Percentiles rank a stretch among this genome's conserved stretches.
Conservation (phyloP, 2,113 vertebrate species). For the Daubentonia madagascariensis region DNA sequence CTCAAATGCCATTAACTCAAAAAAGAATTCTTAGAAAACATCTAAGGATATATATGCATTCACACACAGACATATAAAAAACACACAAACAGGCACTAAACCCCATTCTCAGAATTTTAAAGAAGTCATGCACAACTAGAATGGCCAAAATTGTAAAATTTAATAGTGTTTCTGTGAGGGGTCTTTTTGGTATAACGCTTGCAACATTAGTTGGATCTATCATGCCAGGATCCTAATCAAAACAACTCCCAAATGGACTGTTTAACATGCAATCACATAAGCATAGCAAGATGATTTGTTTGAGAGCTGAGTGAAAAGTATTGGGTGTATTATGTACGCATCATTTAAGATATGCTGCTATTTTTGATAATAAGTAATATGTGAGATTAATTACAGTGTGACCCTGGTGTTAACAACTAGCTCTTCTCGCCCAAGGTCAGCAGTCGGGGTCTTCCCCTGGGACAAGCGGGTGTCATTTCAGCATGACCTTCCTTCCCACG, state of each 20-base stretch:
- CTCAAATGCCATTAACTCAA: not conserved
- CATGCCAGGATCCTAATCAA: not conserved
- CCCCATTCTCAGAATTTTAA: constrained; percentile 3
- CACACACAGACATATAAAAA: not conserved
- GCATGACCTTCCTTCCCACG: not conserved
- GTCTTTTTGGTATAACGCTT: not conserved
- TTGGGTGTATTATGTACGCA: not conserved
- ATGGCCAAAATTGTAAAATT: not conserved
- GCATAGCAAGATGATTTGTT: not conserved
- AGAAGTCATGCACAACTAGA: not conserved
- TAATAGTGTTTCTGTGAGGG: not conserved
- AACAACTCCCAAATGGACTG: not conserved
- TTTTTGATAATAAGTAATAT: not conserved
- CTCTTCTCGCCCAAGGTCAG: not conserved
- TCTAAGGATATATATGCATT: not conserved
- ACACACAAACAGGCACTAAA: not conserved
- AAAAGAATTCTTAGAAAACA: not conserved
- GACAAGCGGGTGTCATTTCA: not conserved
- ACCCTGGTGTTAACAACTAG: not conserved
- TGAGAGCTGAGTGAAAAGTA: not conserved
- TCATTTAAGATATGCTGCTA: not conserved
- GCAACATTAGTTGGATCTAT: not conserved
- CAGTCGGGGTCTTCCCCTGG: not conserved
- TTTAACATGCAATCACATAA: not conserved
- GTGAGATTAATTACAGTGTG: not conserved